Conservation (phyloP, 2,888 invertebrate genomes). For the Erebia ligea region DNA sequence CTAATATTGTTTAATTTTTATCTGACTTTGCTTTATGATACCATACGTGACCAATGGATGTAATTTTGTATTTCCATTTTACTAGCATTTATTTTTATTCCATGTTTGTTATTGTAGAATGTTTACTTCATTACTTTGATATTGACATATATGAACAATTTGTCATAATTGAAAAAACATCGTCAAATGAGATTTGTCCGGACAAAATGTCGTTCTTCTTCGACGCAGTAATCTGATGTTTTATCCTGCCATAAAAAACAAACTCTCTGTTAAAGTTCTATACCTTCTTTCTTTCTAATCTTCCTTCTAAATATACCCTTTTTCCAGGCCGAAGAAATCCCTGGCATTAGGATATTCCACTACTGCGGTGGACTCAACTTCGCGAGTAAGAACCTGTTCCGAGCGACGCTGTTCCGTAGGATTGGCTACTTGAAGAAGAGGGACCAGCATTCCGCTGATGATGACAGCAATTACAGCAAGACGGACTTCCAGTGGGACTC, state of each 20-base stretch:
- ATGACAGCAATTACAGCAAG: slow-evolving; percentile 58
- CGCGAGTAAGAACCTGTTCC: slow-evolving; percentile 86
- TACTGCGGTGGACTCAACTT: slow-evolving; percentile 90
- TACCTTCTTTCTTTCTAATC: too few relatives aligned
- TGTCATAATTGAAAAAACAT: not conserved
- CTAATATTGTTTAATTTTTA: not conserved
- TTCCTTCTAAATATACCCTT: too few relatives aligned
- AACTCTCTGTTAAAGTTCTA: too few relatives aligned
- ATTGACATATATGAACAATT: too few relatives aligned
- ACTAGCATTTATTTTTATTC: not conserved
- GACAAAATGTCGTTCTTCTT: too few relatives aligned
- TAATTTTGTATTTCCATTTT: not conserved
- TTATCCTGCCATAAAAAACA: too few relatives aligned
- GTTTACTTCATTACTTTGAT: not conserved
- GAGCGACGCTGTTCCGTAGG: slow-evolving; percentile 78
- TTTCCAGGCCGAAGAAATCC: slow-evolving; percentile 86
- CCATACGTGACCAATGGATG: not conserved
- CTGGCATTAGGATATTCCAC: slow-evolving; percentile 89
- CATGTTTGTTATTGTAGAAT: not conserved
- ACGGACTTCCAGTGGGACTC: slow-evolving; percentile 71
- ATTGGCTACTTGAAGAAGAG: slow-evolving; percentile 71
- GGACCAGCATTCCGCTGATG: slow-evolving; percentile 40
- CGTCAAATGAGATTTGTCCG: too few relatives aligned
- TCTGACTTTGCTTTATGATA: not conserved
- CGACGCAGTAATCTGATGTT: too few relatives aligned